Percentiles rank a stretch among this genome's conserved stretches.
Evolutionary conservation across 1,140 invertebrate genomes (phyloP).

Genomic region (Ceratina australensis): DNA sequence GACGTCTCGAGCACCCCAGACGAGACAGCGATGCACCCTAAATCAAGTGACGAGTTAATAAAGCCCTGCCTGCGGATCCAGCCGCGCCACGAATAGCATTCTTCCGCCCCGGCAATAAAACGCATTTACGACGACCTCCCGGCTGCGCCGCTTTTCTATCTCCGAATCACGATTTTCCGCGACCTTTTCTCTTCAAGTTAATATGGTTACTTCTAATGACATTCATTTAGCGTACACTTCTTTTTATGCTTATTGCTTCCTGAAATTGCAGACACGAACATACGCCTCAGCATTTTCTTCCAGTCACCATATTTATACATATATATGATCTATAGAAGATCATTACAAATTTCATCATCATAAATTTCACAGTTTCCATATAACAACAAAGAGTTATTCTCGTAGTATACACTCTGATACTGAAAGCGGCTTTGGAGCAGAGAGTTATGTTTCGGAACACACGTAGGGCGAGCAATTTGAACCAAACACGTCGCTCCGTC

Average conservation of each 20-base stretch:
- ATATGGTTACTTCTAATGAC: no score
- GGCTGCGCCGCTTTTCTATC: conserved; percentile 46
- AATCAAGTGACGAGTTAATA: conserved; percentile 61
- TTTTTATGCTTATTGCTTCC: no score
- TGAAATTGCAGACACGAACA: no score
- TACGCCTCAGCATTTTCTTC: no score
- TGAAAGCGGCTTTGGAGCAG: neutral
- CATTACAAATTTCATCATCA: no score
- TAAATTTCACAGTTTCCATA: no score
- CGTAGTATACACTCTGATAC: neutral
- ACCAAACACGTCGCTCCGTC: neutral
- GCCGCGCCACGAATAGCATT: conserved; percentile 44
- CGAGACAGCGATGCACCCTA: conserved; percentile 51
- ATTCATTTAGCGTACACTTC: no score
- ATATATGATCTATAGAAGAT: no score
- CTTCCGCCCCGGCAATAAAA: conserved; percentile 50
- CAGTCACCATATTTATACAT: no score
- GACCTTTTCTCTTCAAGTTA: conserved; percentile 1
- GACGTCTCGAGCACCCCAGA: conserved; percentile 48
- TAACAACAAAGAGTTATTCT: no score
- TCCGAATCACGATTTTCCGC: conserved; percentile 37
- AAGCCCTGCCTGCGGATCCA: conserved; percentile 43
- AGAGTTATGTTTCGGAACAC: neutral
- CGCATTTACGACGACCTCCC: conserved; percentile 57
- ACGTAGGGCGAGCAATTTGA: neutral